These are phyloP conservation scores for Trichacis sp. DNA, from an alignment of 2,888 invertebrate species.

Conservation along the genomic window DNA sequence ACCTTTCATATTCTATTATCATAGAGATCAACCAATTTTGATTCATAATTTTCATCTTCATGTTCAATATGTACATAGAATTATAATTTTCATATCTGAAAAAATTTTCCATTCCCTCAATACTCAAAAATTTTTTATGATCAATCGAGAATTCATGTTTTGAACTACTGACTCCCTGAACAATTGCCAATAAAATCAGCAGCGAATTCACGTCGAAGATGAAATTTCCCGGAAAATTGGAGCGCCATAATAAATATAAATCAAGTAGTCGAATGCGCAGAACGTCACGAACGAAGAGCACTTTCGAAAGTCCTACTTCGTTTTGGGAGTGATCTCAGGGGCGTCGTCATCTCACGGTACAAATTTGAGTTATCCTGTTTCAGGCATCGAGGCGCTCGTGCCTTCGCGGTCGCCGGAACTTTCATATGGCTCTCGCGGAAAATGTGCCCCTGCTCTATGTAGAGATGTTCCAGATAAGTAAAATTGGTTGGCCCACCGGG, in stretches of 20 bases:
- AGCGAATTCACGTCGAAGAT: no score
- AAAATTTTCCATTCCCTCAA: no score
- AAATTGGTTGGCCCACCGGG: constrained; percentile 59
- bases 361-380: constrained; percentile 45
- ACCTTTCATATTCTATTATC: no score
- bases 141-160: no score
- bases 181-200: no score
- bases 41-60: no score
- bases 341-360: constrained; percentile 41
- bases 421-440: constrained; percentile 35
- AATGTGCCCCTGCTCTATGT: constrained; percentile 26
- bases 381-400: constrained; percentile 28
- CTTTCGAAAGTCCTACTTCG: constrained; percentile 43
- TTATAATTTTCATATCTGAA: no score
- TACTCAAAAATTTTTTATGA: no score
- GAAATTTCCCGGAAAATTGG: no score
- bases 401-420: constrained; percentile 34
- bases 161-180: no score
- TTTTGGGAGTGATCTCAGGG: constrained; percentile 43
- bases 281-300: constrained; percentile 38
- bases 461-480: constrained; percentile 54
- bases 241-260: constrained; percentile 39
- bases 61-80: no score
- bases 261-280: constrained; percentile 42
- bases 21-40: no score